A percentile compares a stretch with the other conserved stretches of the same genome.
Conservation (phyloP, 1,140 invertebrate species). For the Brachionus rubens region DNA sequence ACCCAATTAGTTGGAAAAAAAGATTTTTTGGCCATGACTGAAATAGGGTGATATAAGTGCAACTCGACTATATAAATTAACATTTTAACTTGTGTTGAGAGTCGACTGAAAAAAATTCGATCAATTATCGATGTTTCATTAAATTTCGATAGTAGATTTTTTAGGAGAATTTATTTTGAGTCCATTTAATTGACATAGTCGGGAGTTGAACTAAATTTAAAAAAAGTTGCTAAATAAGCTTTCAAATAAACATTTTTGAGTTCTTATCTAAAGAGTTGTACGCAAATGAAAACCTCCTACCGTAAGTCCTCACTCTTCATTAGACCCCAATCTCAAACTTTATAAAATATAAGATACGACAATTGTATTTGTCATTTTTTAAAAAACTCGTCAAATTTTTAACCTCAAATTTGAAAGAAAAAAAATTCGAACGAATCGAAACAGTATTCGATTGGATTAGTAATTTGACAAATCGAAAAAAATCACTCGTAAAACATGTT, state of each 20-base stretch:
- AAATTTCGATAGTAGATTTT: too few relatives aligned
- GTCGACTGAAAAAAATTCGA: too few relatives aligned
- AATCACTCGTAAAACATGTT: neutral
- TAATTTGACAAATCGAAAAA: neutral
- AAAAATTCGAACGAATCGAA: neutral
- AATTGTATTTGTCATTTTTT: neutral
- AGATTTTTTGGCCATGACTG: too few relatives aligned
- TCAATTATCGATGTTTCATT: too few relatives aligned
- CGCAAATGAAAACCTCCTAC: neutral
- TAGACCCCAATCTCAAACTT: neutral
- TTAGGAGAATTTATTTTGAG: too few relatives aligned
- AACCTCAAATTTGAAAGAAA: neutral
- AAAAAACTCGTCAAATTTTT: conserved; percentile 6
- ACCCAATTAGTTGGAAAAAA: too few relatives aligned
- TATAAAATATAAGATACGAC: neutral
- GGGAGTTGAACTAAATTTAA: too few relatives aligned
- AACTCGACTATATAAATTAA: too few relatives aligned
- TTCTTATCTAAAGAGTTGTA: neutral
- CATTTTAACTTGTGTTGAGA: too few relatives aligned
- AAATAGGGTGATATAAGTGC: too few relatives aligned
- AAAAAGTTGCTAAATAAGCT: too few relatives aligned
- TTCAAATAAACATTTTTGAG: neutral
- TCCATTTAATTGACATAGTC: too few relatives aligned
- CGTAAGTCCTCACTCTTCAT: neutral
- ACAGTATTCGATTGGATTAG: neutral